Base-by-base conservation (phyloP, 2,797 vertebrate species). In the Periparus ater region DNA sequence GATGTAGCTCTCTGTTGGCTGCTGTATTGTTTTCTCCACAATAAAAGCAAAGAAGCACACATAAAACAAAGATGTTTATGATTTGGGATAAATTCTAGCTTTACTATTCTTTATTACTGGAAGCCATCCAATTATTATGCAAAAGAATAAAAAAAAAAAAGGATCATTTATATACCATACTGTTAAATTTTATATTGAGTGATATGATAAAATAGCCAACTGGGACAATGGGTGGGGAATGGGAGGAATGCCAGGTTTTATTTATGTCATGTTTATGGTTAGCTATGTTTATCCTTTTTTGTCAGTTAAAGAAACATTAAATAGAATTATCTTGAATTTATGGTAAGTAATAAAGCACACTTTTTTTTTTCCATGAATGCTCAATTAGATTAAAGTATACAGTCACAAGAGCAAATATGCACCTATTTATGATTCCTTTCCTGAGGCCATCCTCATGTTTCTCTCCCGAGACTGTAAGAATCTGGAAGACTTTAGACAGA, bases 321-420 rank as follows among this genome's bases (percentile, higher is more conserved):
- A 82, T 92, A 71, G 63, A 96, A 93, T 96, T 96, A 87, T 87
- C 94, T 96, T 91, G 32, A 93, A 95, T 91, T 91, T 93, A 93
- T 85, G 38, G 84, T 83, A 87, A 78, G 74, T 60, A 94, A 53
- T 85, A 97, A 93, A 89, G 72, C 27, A 95, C 86, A 26, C 26
- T 75, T 90, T 90, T 30, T 91, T 81, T 73, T 58, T 90, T 21
- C 45, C 75, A 83, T 93, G 78, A 83, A 74, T 95, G 40, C 50
- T 96, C 93, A 91, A 94, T 80, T 87, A 87, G 88, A 75, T 87
- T 94, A 83, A 93, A 75, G 73, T 57, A 70, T 74, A 89, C 63
- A 88, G 48, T 76, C 88, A 94, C 67, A 71, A 91, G 75, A 87
- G 65, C 78, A 89, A 96, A 92, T 81, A 73, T 66, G 74, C 44